These are phyloP conservation scores for Orientallactaga sibirica DNA, from an alignment of 2,797 vertebrate genomes.

Conservation along the genomic window DNA sequence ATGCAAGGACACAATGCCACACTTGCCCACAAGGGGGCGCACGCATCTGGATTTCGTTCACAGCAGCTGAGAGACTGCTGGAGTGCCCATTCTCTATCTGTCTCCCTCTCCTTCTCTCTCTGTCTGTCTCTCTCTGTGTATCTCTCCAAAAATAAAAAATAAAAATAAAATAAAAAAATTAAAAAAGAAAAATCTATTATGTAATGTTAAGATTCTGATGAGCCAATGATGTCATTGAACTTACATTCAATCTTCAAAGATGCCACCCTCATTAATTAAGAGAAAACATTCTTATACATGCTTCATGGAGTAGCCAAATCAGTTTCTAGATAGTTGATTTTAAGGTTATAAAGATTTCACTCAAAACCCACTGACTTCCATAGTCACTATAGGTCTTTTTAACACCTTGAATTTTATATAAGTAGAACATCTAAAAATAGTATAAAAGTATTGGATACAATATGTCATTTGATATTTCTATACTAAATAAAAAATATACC, in stretches of 20 bases:
- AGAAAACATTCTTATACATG: slow-evolving; percentile 49
- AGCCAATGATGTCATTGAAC: slow-evolving; percentile 43
- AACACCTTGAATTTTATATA: slow-evolving; percentile 20
- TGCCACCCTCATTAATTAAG: neutral
- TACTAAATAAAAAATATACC: neutral
- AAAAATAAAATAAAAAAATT: too few relatives aligned
- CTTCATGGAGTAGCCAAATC: neutral
- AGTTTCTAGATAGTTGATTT: slow-evolving; percentile 14
- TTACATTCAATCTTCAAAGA: slow-evolving; percentile 48
- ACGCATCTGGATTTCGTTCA: too few relatives aligned
- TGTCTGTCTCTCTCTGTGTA: too few relatives aligned
- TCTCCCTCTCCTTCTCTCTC: too few relatives aligned
- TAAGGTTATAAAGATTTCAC: neutral
- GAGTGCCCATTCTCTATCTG: too few relatives aligned
- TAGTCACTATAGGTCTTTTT: neutral
- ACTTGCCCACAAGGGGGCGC: too few relatives aligned
- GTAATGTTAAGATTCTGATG: slow-evolving; percentile 48
- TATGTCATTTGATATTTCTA: slow-evolving; percentile 31
- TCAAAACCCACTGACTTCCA: slow-evolving; percentile 5
- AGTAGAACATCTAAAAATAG: neutral
- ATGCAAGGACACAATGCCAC: too few relatives aligned
- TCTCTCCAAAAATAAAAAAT: too few relatives aligned
- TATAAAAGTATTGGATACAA: neutral
- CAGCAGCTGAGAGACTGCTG: too few relatives aligned
- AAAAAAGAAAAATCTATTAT: slow-evolving; percentile 32